Conservation (phyloP, 2,888 invertebrate genomes). For the Drosophila multiciliata region DNA sequence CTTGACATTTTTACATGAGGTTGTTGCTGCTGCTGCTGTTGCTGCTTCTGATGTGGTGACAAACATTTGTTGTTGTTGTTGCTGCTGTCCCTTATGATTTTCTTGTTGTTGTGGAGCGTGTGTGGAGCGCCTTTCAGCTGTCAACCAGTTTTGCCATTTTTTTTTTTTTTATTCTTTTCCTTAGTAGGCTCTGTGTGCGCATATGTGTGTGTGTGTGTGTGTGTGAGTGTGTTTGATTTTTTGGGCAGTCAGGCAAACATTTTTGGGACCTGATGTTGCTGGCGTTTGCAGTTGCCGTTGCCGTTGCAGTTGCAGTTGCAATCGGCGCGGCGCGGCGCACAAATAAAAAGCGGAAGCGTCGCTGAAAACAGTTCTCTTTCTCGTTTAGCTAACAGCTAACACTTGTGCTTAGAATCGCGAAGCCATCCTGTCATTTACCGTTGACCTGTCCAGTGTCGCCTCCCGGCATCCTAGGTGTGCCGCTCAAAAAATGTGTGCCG, state of each 20-base stretch:
- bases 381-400: constrained; percentile 30
- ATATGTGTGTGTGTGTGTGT: constrained; percentile 18
- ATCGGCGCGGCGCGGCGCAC: constrained; percentile 66
- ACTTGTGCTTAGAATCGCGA: constrained; percentile 15
- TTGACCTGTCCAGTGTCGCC: neutral
- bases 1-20: constrained; percentile 49
- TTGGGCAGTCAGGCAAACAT: constrained; percentile 75
- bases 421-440: neutral
- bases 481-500: constrained; percentile 28
- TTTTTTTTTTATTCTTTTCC: constrained; percentile 4
- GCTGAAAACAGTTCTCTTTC: constrained; percentile 22
- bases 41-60: constrained; percentile 44
- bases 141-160: constrained; percentile 43
- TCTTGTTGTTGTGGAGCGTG: constrained; percentile 45
- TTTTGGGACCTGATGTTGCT: constrained; percentile 62
- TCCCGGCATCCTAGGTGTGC: constrained; percentile 3
- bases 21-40: constrained; percentile 30
- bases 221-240: constrained; percentile 36
- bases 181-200: constrained; percentile 3
- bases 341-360: constrained; percentile 77
- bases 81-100: constrained; percentile 29
- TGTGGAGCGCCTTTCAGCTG: constrained; percentile 60
- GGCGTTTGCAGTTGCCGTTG: constrained; percentile 58
- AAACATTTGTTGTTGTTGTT: constrained; percentile 42
- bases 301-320: constrained; percentile 75